phyloP scores from a whole-genome alignment of 2,797 vertebrate species.

The Gadopsis bispinosus region DNA sequence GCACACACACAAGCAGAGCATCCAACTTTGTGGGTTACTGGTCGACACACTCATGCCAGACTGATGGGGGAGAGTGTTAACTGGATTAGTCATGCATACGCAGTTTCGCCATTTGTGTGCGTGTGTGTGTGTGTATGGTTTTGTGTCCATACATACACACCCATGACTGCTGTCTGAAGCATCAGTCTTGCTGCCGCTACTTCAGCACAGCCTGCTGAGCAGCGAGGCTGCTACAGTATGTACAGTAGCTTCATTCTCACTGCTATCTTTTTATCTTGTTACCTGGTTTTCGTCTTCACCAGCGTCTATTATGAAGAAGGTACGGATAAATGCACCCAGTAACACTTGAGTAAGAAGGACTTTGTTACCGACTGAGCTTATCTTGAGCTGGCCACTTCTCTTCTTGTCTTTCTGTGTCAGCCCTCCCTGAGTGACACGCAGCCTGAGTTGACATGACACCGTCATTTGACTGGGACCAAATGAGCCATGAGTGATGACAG shows the following conservation, averaged over 20 bases:
- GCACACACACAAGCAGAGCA: slow-evolving; percentile 24
- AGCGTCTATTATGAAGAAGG: neutral
- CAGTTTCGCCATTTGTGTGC: slow-evolving; percentile 22
- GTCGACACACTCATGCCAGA: slow-evolving; percentile 41
- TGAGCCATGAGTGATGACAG: slow-evolving; percentile 73
- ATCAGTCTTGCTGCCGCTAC: slow-evolving; percentile 20
- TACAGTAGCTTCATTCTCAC: neutral
- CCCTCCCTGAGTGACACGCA: slow-evolving; percentile 64
- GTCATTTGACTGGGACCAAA: slow-evolving; percentile 76
- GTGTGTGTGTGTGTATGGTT: slow-evolving; percentile 1
- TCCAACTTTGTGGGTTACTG: slow-evolving; percentile 52
- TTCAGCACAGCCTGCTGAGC: slow-evolving; percentile 17
- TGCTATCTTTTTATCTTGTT: neutral
- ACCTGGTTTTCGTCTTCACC: neutral
- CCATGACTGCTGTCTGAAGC: slow-evolving; percentile 11
- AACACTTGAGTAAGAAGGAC: neutral
- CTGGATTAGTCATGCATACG: slow-evolving; percentile 70
- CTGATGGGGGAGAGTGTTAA: slow-evolving; percentile 55
- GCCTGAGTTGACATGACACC: slow-evolving; percentile 71
- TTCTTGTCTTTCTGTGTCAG: slow-evolving; percentile 44
- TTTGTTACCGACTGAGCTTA: slow-evolving; percentile 22
- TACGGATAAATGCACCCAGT: neutral
- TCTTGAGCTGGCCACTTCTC: slow-evolving; percentile 20
- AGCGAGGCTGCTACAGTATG: slow-evolving; percentile 7
- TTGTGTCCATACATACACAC: slow-evolving; percentile 18